A percentile compares a stretch with the other conserved stretches of the same genome.
Evolutionary conservation across 2,797 vertebrate genomes (phyloP).

Genomic region (Steatocranus sp.): DNA sequence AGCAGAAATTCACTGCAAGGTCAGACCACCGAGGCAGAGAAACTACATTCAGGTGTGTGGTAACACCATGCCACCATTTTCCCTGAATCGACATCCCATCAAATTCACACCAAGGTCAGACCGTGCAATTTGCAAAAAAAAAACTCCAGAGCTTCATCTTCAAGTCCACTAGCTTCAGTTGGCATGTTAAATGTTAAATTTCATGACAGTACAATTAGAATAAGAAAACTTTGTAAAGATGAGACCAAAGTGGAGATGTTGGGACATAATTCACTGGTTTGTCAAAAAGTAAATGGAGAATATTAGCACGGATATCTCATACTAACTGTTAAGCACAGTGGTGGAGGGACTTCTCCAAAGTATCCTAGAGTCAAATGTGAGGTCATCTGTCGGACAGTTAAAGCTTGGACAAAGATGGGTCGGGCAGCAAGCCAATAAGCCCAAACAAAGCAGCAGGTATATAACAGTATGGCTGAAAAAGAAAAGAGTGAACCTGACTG

Average conservation of each 20-base stretch:
- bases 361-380: not conserved
- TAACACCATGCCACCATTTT: not conserved
- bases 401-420: not conserved
- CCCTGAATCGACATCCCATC: not conserved
- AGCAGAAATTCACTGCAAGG: not conserved
- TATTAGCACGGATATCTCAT: not conserved
- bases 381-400: not conserved
- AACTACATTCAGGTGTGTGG: not conserved
- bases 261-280: not conserved
- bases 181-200: not conserved
- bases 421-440: not conserved
- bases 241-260: not conserved
- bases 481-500: not conserved
- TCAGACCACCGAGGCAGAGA: not conserved
- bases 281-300: not conserved
- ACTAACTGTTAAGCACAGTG: not conserved
- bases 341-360: not conserved
- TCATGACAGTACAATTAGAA: not conserved
- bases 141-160: not conserved
- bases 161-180: not conserved
- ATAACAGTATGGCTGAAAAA: not conserved
- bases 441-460: not conserved
- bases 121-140: not conserved
- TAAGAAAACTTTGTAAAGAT: not conserved
- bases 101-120: not conserved